Evolutionary conservation across 2,113 vertebrate genomes (phyloP).

Genomic region (Embiotoca jacksoni): DNA sequence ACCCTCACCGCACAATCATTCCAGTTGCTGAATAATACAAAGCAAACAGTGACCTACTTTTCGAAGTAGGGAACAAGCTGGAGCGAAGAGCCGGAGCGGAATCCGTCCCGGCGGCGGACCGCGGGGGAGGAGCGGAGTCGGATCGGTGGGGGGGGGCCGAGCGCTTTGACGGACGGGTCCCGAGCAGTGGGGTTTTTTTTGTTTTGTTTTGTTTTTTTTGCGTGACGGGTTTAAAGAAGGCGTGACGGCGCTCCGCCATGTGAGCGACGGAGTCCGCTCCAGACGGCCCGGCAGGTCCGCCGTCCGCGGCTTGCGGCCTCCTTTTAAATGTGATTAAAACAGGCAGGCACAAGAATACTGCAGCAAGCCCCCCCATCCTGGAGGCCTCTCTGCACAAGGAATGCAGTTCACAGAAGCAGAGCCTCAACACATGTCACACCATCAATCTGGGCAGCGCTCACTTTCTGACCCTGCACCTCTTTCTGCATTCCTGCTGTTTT

Average conservation of each 20-base stretch:
- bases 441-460: conserved; percentile 45
- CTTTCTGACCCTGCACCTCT: background rate
- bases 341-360: conserved; percentile 79
- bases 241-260: conserved; percentile 16
- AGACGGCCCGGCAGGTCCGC: accelerated
- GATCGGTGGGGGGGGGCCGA: background rate
- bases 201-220: background rate
- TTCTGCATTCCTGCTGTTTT: conserved; percentile 22
- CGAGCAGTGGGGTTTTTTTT: background rate
- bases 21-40: conserved; percentile 94
- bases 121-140: conserved; percentile 63
- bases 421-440: conserved; percentile 68
- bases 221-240: too few species aligned
- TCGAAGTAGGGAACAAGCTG: conserved; percentile 87
- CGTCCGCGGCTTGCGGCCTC: conserved; percentile 48
- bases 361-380: conserved; percentile 74
- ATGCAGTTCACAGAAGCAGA: conserved; percentile 66
- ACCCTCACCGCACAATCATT: conserved; percentile 79
- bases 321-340: conserved; percentile 83
- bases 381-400: conserved; percentile 75
- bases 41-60: conserved; percentile 99
- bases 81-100: conserved; percentile 88
- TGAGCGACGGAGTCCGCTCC: conserved; percentile 57
- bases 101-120: conserved; percentile 32
- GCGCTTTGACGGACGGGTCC: background rate